Conservation (phyloP, 2,888 invertebrate genomes). For the Serripes groenlandicus region DNA sequence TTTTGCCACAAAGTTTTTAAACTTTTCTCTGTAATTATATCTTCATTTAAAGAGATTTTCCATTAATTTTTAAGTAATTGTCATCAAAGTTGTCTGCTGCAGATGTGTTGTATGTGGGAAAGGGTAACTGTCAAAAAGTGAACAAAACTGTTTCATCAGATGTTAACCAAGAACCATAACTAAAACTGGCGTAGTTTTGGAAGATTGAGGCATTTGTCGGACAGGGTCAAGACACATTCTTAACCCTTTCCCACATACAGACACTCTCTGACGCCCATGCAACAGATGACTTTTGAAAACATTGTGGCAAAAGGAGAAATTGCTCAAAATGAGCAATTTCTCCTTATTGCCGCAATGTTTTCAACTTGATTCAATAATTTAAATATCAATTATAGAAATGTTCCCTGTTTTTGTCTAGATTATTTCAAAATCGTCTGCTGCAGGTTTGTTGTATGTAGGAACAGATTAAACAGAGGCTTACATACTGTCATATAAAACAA, state of each 20-base stretch:
- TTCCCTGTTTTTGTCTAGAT: too few relatives aligned
- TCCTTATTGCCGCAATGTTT: neutral
- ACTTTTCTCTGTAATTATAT: neutral
- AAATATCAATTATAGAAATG: too few relatives aligned
- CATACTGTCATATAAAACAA: neutral
- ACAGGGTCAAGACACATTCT: neutral
- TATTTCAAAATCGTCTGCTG: too few relatives aligned
- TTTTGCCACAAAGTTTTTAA: neutral
- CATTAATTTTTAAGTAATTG: too few relatives aligned
- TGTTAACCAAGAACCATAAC: too few relatives aligned
- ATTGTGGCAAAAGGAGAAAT: neutral
- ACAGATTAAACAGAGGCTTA: neutral
- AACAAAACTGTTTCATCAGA: too few relatives aligned
- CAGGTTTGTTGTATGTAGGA: neutral
- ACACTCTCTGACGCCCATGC: neutral
- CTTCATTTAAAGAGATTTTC: neutral
- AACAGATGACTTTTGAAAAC: neutral
- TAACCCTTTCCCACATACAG: neutral
- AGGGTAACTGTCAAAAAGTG: too few relatives aligned
- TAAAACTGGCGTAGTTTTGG: too few relatives aligned
- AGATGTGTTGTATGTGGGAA: neutral
- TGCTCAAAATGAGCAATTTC: neutral
- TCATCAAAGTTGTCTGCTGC: too few relatives aligned
- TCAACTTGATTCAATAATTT: too few relatives aligned
- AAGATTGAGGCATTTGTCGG: too few relatives aligned